These are phyloP conservation scores for Brachionus sp. DNA, from an alignment of 1,140 invertebrate species.

Conservation along the genomic window DNA sequence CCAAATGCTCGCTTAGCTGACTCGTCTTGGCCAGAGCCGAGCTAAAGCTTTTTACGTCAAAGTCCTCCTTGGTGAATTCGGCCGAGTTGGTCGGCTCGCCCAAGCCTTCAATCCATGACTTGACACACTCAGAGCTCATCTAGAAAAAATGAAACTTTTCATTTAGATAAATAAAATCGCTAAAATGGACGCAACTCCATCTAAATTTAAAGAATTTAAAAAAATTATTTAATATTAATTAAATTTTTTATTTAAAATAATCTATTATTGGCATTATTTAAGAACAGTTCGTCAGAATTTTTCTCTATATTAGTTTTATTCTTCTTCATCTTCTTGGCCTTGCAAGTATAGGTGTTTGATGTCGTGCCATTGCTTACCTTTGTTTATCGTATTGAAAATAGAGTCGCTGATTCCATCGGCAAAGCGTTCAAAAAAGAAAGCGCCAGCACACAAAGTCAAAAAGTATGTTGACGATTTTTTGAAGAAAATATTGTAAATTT, in stretches of 20 bases:
- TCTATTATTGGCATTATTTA: background rate
- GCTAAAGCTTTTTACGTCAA: conserved; percentile 62
- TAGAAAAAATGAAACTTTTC: background rate
- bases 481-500: conserved; percentile 43
- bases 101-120: background rate
- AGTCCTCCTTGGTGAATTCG: conserved; percentile 51
- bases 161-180: background rate
- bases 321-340: conserved; percentile 5
- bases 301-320: background rate
- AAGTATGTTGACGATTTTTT: conserved; percentile 46
- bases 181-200: conserved; percentile 3
- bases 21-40: conserved; percentile 59
- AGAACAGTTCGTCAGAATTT: background rate
- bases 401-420: conserved; percentile 11
- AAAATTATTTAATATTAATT: background rate
- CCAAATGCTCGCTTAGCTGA: conserved; percentile 70
- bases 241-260: conserved; percentile 1
- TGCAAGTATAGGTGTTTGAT: background rate
- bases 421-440: conserved; percentile 42
- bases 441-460: conserved; percentile 5
- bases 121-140: conserved; percentile 22
- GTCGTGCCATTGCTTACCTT: conserved; percentile 42
- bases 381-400: conserved; percentile 34
- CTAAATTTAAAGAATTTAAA: background rate
- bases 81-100: background rate